A percentile compares a stretch with the other conserved stretches of the same genome.
Conservation (phyloP, 1,140 invertebrate genomes). For the Zaprionus vittiger region DNA sequence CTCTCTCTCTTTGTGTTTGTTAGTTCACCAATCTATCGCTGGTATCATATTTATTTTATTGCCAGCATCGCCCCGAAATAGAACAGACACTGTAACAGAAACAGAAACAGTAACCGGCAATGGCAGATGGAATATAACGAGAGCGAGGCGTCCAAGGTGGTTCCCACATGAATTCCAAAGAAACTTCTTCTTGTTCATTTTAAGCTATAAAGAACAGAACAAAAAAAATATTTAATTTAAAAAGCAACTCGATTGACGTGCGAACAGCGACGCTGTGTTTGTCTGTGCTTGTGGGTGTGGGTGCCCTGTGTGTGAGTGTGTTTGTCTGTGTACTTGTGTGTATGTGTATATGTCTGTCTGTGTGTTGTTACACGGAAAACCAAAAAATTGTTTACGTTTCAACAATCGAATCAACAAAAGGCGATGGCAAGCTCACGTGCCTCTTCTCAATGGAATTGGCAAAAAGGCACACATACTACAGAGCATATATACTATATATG, state of each 20-base stretch:
- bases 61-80: slow-evolving; percentile 36
- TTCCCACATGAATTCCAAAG: slow-evolving; percentile 39
- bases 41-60: slow-evolving; percentile 76
- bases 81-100: slow-evolving; percentile 27
- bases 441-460: background rate
- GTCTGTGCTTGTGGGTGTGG: background rate
- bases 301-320: background rate
- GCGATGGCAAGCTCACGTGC: slow-evolving; percentile 21
- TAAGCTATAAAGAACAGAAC: slow-evolving; percentile 38
- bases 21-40: slow-evolving; percentile 50
- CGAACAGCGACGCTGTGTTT: slow-evolving; percentile 25
- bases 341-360: background rate
- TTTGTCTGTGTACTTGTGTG: slow-evolving; percentile 3
- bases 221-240: slow-evolving; percentile 71
- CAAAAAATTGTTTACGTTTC: slow-evolving; percentile 53
- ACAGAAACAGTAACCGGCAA: slow-evolving; percentile 25
- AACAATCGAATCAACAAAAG: slow-evolving; percentile 51
- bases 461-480: background rate
- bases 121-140: background rate
- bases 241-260: slow-evolving; percentile 71
- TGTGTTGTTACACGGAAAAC: slow-evolving; percentile 30
- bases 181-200: slow-evolving; percentile 59
- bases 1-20: slow-evolving; percentile 14
- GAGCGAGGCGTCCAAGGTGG: background rate
- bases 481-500: background rate